Evolutionary conservation across 2,113 vertebrate genomes (phyloP), one percentile per base, ranked within the genome.

Genomic region (Physeter macrocephalus): DNA sequence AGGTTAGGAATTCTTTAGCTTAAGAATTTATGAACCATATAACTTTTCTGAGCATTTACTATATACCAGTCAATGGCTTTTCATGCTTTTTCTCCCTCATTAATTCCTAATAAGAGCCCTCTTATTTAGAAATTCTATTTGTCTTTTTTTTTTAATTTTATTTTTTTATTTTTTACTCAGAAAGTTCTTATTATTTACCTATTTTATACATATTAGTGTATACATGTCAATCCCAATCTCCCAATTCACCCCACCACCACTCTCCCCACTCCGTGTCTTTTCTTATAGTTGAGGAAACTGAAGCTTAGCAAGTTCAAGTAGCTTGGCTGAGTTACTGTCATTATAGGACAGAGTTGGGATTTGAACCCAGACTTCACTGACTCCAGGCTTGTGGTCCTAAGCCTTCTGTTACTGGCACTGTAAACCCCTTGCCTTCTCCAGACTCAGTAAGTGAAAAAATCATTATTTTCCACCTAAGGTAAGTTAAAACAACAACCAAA

Each of bases 361-460:
- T 81, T 88, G 10, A 85, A 80, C 21, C 4, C 39, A 92, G 25
- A 31, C 3, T 29, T 72, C 31, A 6, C 7, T 11, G 21, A 67
- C 36, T 54, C 2, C 2, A 15, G 41, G 3, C 7, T 62, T 64
- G 9, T 17, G 61, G 29, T n/a, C 9, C 8, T 43, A 43, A 59
- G 1, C 13, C 36, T 78, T 54, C 1, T 61, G 39, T 46, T 25
- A 17, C 11, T 21, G 15, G 39, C 1, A 15, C 2, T 1, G 0
- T 13, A 54, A 52, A n/a, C 39, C 3, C 36, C 2, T 14, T 13
- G 2, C 0, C 4, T 77, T 71, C 12, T 69, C 0, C 27, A 27
- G 4, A 10, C 80, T 41, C 29, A 39, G 6, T 7, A 57, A 39
- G 13, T 43, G 36, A 67, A 36, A 89, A 7, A 15, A 41, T 31